Percentiles rank a stretch among this genome's conserved stretches.
Conservation (phyloP, 2,797 vertebrate genomes). For the Helostoma temminkii region DNA sequence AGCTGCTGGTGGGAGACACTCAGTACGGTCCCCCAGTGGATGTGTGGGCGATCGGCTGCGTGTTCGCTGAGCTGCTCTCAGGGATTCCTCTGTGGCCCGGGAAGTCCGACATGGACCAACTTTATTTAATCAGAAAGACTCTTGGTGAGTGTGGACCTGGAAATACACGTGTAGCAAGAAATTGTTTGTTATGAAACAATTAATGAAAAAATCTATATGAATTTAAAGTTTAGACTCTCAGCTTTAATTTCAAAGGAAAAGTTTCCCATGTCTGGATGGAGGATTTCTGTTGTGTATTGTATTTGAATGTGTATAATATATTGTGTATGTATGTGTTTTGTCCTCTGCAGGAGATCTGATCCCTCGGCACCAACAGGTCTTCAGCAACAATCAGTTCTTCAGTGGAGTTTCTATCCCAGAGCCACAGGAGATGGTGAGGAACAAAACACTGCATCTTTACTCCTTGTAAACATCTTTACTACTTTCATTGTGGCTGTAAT, state of each 20-base stretch:
- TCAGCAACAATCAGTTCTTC: constrained; percentile 97
- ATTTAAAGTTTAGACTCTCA: no score
- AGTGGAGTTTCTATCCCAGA: constrained; percentile 94
- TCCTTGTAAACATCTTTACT: no score
- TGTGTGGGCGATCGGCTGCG: constrained; percentile 94
- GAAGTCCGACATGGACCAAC: constrained; percentile 93
- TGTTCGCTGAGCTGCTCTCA: constrained; percentile 93
- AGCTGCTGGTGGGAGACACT: constrained; percentile 93
- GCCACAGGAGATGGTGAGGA: constrained; percentile 89
- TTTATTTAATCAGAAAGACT: constrained; percentile 93
- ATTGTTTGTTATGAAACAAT: no score
- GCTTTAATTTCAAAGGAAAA: no score
- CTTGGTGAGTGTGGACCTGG: constrained; percentile 80
- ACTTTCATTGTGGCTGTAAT: background rate
- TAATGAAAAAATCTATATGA: no score
- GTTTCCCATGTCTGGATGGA: no score
- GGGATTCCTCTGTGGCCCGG: constrained; percentile 94
- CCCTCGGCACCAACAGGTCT: constrained; percentile 95
- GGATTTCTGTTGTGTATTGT: background rate
- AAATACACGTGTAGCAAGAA: no score
- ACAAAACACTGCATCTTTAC: background rate
- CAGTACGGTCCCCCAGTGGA: constrained; percentile 94
- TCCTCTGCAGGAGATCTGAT: constrained; percentile 91
- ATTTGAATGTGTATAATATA: no score
- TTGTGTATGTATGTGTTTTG: background rate